Base-by-base conservation (phyloP, 2,113 vertebrate genomes). In the Pagrus major region DNA sequence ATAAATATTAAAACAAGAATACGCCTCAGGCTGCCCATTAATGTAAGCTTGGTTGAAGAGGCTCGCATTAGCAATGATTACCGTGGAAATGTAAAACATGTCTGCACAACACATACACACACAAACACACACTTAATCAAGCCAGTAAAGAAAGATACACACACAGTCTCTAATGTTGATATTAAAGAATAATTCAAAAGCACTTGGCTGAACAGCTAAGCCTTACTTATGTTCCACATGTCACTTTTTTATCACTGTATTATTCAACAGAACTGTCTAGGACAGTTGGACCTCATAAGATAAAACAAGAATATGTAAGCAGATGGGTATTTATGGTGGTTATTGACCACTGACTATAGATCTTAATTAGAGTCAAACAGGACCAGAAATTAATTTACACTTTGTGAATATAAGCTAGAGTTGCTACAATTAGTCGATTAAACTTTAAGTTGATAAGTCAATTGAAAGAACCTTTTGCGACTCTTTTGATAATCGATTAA, bases 1-100 rank as follows among this genome's bases (percentile, higher is more conserved):
- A 84, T 64, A 84, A 85, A 86, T 87, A 83, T 79, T 83, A 88
- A 79, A 84, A 71, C 47, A 71, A 84, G 64, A 75, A 84, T 63
- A 56, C 3, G 63, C 88, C 80, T 10, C 1, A 39, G 78, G 87
- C 71, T 77, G 52, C 67, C 49, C 58, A 80, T 78, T 68, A 82
- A 21, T 69, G 54, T 54, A 49, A 31, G 69, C 52, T 25, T 37
- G 47, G 56, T 54, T 64, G 29, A 70, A 85, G 85, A 65, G 58
- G 47, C 68, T 71, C 42, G 29, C 44, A 65, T 71, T 81, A 46
- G 60, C 27, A 67, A 51, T 71, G 44, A 86, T 86, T 68, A 89
- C 7, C 23, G 29, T 10, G 55, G 51, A 81, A 78, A 88, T 85
- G 76, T 81, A 64, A 82, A 88, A 68, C 69, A 71, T 63, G 58